Percentiles rank a stretch among this genome's conserved stretches.
Evolutionary conservation across 2,888 invertebrate genomes (phyloP).

Genomic region (Branchellion lobata): DNA sequence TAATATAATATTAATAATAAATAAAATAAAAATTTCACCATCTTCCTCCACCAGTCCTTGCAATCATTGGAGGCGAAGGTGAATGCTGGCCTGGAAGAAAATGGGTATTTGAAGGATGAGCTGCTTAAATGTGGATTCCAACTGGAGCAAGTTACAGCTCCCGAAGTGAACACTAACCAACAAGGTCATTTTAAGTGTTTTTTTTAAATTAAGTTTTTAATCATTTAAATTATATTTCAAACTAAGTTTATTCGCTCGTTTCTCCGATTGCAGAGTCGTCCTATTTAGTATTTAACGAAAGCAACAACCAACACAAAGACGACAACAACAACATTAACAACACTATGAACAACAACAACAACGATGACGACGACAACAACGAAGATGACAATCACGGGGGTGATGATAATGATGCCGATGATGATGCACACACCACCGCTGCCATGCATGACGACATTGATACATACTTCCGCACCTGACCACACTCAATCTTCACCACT

Average conservation of each 20-base stretch:
- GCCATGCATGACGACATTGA: slow-evolving; percentile 1
- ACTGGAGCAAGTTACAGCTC: neutral
- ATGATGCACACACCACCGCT: too few species aligned
- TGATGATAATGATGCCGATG: too few species aligned
- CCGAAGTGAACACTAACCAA: neutral
- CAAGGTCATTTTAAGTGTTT: neutral
- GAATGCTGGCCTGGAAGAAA: neutral
- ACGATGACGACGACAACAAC: neutral
- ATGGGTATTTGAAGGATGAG: neutral
- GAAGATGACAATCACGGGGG: too few species aligned
- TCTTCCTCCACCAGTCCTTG: neutral
- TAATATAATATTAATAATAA: too few species aligned
- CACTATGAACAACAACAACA: too few species aligned
- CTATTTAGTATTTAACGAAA: neutral
- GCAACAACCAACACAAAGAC: neutral
- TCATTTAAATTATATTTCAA: too few species aligned
- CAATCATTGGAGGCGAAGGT: neutral
- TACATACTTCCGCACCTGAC: neutral
- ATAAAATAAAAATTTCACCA: too few species aligned
- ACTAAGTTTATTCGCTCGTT: neutral
- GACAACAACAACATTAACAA: neutral
- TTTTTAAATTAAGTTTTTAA: too few species aligned
- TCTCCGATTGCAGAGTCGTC: neutral
- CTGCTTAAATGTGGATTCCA: slow-evolving; percentile 11
- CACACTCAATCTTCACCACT: too few species aligned